phyloP scores from a whole-genome alignment of 1,140 invertebrate species.

The Zaprionus inermis region DNA sequence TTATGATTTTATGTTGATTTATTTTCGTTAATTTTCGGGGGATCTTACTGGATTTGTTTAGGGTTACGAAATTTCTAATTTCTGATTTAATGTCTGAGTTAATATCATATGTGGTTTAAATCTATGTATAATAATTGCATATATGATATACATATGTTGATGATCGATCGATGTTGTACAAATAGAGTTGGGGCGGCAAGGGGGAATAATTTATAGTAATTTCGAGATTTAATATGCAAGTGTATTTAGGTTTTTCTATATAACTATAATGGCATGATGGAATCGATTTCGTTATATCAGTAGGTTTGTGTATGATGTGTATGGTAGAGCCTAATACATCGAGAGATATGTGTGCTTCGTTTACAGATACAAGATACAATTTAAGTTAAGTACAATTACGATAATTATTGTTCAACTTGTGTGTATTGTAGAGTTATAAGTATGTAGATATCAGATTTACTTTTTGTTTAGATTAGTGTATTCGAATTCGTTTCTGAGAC shows the following conservation, averaged over 20 bases:
- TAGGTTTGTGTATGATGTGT: not conserved
- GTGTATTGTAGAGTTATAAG: conserved; percentile 49
- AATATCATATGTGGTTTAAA: conserved; percentile 57
- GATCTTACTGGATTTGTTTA: conserved; percentile 17
- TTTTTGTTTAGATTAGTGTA: conserved; percentile 36
- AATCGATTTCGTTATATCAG: not conserved
- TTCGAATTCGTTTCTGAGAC: conserved; percentile 47
- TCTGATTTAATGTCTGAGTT: conserved; percentile 63
- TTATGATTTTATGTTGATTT: conserved; percentile 64
- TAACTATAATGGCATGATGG: conserved; percentile 12
- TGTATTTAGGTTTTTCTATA: conserved; percentile 1
- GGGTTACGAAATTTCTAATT: conserved; percentile 68
- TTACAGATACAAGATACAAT: conserved; percentile 78
- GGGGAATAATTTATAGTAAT: conserved; percentile 53
- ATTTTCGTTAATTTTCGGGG: conserved; percentile 44
- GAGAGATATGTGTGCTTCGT: conserved; percentile 78
- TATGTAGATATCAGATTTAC: conserved; percentile 42
- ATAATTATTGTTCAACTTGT: conserved; percentile 81
- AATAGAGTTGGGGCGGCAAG: conserved; percentile 47
- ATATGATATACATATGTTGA: conserved; percentile 27
- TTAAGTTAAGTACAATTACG: conserved; percentile 75
- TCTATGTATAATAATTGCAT: conserved; percentile 71
- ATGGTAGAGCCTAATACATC: conserved; percentile 44
- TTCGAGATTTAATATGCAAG: conserved; percentile 19
- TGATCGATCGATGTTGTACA: conserved; percentile 71